These are phyloP conservation scores for Lysiphlebus fabarum DNA, from an alignment of 1,140 invertebrate species.

Conservation along the genomic window DNA sequence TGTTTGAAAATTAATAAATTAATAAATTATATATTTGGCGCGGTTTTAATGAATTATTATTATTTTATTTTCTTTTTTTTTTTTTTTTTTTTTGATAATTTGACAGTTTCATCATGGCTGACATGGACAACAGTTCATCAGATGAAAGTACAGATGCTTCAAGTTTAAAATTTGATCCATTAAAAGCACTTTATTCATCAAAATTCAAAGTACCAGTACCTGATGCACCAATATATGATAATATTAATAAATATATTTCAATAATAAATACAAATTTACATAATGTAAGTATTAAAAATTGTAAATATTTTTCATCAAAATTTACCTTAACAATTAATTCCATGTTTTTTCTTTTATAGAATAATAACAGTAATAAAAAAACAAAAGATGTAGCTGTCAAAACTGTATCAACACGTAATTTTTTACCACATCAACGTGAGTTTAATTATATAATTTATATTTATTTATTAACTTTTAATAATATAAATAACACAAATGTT, in stretches of 20 bases:
- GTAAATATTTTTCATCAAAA: background rate
- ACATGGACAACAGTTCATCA: constrained; percentile 38
- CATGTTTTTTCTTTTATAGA: background rate
- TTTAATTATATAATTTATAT: background rate
- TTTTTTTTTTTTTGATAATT: background rate
- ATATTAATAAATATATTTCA: constrained; percentile 60
- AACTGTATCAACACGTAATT: constrained; percentile 27
- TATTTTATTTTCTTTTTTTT: no score
- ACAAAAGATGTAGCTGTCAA: constrained; percentile 26
- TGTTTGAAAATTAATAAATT: no score
- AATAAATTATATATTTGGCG: background rate
- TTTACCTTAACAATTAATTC: background rate
- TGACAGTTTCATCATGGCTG: constrained; percentile 39
- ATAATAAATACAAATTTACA: constrained; percentile 33
- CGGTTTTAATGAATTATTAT: background rate
- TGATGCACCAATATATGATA: constrained; percentile 62
- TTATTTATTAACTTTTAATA: no score
- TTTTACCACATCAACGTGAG: constrained; percentile 55
- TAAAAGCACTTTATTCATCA: constrained; percentile 62
- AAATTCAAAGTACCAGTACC: constrained; percentile 56
- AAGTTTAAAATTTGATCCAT: constrained; percentile 65
- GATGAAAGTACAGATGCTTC: constrained; percentile 64
- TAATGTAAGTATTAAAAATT: constrained; percentile 21
- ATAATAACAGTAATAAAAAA: constrained; percentile 4
- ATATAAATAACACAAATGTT: no score